Percentiles rank a stretch among this genome's conserved stretches.
phyloP scores from a whole-genome alignment of 2,797 vertebrate species.

The Setipinna tenuifilis region DNA sequence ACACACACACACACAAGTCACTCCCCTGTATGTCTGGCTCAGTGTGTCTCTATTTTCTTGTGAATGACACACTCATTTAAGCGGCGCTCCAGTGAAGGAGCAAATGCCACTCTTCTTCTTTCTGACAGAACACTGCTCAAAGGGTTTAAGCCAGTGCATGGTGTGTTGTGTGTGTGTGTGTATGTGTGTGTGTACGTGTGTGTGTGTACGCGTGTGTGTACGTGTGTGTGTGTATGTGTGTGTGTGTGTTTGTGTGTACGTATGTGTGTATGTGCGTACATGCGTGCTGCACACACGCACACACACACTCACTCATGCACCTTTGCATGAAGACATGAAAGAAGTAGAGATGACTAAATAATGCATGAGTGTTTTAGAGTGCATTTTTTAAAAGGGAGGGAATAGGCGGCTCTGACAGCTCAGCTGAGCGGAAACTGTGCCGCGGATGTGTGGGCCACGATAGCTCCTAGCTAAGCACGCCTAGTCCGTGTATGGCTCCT shows the following conservation, averaged over 20 bases:
- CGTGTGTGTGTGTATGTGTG: neutral
- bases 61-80: slow-evolving; percentile 50
- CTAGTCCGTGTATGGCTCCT: neutral
- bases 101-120: slow-evolving; percentile 21
- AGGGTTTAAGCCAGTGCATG: slow-evolving; percentile 51
- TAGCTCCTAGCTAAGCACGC: neutral
- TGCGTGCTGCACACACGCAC: too few relatives aligned
- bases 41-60: slow-evolving; percentile 29
- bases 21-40: neutral
- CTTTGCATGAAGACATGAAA: neutral
- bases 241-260: too few relatives aligned
- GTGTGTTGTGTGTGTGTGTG: neutral
- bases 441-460: neutral
- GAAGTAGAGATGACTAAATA: neutral
- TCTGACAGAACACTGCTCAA: slow-evolving; percentile 31
- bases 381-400: slow-evolving; percentile 4
- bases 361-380: neutral
- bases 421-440: neutral
- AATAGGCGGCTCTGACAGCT: neutral
- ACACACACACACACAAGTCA: slow-evolving; percentile 17
- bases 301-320: neutral
- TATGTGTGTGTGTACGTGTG: neutral
- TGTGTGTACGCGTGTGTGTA: neutral
- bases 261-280: too few relatives aligned
- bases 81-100: slow-evolving; percentile 32